Base-by-base conservation (phyloP, 2,113 vertebrate genomes). In the Paramormyrops kingsleyae region DNA sequence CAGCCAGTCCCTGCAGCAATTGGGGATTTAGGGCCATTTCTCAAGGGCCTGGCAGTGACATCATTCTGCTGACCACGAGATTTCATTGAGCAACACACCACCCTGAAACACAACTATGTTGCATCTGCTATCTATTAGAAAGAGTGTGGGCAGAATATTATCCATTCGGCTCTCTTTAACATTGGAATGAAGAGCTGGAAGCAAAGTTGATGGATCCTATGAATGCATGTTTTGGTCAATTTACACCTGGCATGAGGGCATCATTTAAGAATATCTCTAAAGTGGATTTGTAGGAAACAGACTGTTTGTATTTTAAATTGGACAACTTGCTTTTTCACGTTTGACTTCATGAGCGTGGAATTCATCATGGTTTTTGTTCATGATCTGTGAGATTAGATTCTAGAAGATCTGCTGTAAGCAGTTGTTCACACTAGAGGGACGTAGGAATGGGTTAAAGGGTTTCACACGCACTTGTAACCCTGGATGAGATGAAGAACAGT, bases 391-490 rank as follows among this genome's bases (percentile, higher is more conserved):
- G 35, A 42, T 17, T 19, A 80, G 13, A 80, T 80, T 19, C 74
- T 19, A 80, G 74, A 80, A 80, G 31, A 39, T 80, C 74, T 80
- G 44, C 8, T n/a, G 39, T 84, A 84, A 46, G 21, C 21, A 84
- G 39, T 47, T 44, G 83, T 50, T 27, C 88, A 66, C 66, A 42
- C 35, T 39, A 19, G 35, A 42, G 35, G 49, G 70, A 56, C 50
- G 44, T 87, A 66, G 8, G 70, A 88, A 88, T 59, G 39, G 42
- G 52, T 88, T 88, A 44, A 88, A 46, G 19, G 44, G 44, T 77
- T 47, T 87, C 56, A 31, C 46, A 85, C 53, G 80, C 52, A 89
- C 90, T 89, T 35, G 77, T 89, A 59, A 91, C 53, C 46, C 87
- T 27, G 59, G 50, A 49, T 80, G 70, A 44, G 19, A 49, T 87